Conservation (phyloP, 2,797 vertebrate species). For the Pseudomugil tenellus region DNA sequence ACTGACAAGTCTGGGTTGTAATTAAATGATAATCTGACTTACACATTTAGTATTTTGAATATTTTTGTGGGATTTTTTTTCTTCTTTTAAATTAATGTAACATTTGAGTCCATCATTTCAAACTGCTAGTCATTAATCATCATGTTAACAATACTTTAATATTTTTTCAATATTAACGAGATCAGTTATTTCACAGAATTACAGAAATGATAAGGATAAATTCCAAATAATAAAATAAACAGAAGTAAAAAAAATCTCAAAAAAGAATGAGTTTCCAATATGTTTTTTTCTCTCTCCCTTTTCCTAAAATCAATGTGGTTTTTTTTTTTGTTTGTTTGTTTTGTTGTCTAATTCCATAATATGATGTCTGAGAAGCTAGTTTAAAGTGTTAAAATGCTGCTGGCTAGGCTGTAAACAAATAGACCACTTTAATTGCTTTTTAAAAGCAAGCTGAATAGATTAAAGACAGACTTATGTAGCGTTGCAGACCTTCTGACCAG, state of each 20-base stretch:
- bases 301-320: neutral
- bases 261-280: neutral
- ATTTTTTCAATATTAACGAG: neutral
- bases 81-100: neutral
- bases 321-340: too few species aligned
- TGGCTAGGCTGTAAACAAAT: conserved; percentile 5
- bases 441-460: conserved; percentile 3
- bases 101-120: neutral
- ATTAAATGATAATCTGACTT: neutral
- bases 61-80: neutral
- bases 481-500: conserved; percentile 10
- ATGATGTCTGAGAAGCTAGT: neutral
- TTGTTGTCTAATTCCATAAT: neutral
- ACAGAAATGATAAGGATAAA: neutral
- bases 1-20: too few species aligned
- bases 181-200: neutral
- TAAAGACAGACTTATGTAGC: neutral
- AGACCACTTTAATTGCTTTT: neutral
- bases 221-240: neutral
- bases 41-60: neutral
- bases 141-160: neutral
- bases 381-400: neutral
- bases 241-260: neutral
- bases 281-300: neutral
- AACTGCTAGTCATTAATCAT: neutral